These are phyloP conservation scores for Drosophila kohkoa DNA, from an alignment of 1,140 invertebrate genomes.

Conservation along the genomic window DNA sequence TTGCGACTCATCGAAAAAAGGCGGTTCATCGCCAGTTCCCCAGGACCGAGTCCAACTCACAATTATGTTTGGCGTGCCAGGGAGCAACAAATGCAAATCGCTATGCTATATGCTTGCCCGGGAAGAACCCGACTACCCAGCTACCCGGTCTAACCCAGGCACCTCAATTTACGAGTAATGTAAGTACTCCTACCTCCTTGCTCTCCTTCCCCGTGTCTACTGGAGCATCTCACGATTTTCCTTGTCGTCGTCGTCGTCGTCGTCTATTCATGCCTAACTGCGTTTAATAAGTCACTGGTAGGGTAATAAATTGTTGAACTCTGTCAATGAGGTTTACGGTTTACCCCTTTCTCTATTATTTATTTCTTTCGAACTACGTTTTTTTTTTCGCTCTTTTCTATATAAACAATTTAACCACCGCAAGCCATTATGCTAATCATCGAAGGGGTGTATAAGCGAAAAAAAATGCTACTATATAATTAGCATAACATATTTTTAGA, in stretches of 20 bases:
- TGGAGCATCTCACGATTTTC: constrained; percentile 42
- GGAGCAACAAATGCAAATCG: constrained; percentile 80
- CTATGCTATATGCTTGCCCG: constrained; percentile 17
- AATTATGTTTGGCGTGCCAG: constrained; percentile 76
- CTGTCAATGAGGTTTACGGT: constrained; percentile 59
- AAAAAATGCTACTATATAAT: not conserved
- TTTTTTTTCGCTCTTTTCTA: constrained; percentile 25
- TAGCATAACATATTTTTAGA: not conserved
- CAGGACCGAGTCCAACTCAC: constrained; percentile 43
- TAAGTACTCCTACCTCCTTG: constrained; percentile 1
- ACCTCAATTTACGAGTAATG: not conserved
- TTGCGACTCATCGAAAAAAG: constrained; percentile 47
- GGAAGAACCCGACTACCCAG: constrained; percentile 26
- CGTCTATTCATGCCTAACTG: constrained; percentile 67
- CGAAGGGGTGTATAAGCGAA: not conserved
- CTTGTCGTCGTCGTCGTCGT: constrained; percentile 4
- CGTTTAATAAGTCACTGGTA: constrained; percentile 73
- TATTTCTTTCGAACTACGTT: constrained; percentile 26
- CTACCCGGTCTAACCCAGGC: constrained; percentile 26
- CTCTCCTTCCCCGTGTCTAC: constrained; percentile 22
- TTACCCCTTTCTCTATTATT: constrained; percentile 60
- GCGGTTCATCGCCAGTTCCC: not conserved
- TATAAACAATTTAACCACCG: constrained; percentile 17
- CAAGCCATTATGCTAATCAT: constrained; percentile 42
- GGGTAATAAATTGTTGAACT: constrained; percentile 60